Percentiles rank a stretch among this genome's conserved stretches.
Evolutionary conservation across 2,797 vertebrate species (phyloP).

Genomic region (Parauchenoglanis ngamensis): DNA sequence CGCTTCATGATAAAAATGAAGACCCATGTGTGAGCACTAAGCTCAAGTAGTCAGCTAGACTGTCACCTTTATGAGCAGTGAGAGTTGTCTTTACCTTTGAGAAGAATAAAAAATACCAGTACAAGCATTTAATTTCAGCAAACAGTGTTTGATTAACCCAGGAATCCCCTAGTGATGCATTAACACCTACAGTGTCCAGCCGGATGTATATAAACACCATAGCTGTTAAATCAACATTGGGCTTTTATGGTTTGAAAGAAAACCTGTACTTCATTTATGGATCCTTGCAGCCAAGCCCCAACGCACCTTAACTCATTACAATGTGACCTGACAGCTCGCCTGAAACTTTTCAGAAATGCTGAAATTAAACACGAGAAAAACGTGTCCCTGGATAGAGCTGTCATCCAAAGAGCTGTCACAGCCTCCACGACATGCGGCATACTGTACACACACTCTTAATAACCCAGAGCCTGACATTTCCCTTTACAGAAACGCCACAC

Average conservation of each 20-base stretch:
- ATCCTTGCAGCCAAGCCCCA: constrained; percentile 3
- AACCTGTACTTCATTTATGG: constrained; percentile 8
- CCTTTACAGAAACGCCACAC: constrained; percentile 37
- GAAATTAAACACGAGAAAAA: constrained; percentile 27
- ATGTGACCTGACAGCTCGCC: constrained; percentile 24
- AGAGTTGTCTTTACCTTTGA: neutral
- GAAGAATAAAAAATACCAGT: constrained; percentile 15
- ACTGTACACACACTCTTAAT: constrained; percentile 18
- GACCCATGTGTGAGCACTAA: neutral
- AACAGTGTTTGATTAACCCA: constrained; percentile 7
- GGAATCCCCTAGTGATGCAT: neutral
- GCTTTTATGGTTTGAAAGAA: constrained; percentile 8
- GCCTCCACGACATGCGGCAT: neutral
- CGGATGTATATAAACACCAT: neutral
- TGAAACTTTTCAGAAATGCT: constrained; percentile 18
- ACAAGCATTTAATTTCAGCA: constrained; percentile 15
- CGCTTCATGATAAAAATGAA: neutral
- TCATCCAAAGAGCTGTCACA: constrained; percentile 16
- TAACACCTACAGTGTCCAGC: constrained; percentile 14
- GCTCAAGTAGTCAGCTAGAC: neutral
- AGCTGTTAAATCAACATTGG: neutral
- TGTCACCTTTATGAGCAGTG: constrained; percentile 7
- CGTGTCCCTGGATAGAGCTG: constrained; percentile 1
- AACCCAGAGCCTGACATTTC: constrained; percentile 24
- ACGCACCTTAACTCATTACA: constrained; percentile 14